Percentiles rank a stretch among this genome's conserved stretches.
Conservation (phyloP, 2,797 vertebrate species). For the Chromobotia macracanthus region DNA sequence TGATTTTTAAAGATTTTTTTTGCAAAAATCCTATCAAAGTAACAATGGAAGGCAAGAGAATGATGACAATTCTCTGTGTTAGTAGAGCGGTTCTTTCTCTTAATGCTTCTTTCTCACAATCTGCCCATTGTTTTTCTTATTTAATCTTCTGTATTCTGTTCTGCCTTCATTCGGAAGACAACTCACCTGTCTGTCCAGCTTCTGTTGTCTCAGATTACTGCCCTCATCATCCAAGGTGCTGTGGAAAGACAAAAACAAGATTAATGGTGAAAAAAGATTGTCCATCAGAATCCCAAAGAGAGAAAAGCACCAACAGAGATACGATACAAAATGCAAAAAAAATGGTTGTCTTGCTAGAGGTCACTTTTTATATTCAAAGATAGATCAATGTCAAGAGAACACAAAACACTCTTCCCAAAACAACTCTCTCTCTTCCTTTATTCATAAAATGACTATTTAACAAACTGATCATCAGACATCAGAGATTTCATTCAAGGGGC, state of each 20-base stretch:
- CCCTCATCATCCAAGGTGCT: slow-evolving; percentile 98
- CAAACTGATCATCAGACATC: not conserved
- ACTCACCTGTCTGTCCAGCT: slow-evolving; percentile 94
- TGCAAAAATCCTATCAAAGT: slow-evolving; percentile 9
- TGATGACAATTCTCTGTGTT: not conserved
- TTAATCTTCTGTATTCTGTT: not conserved
- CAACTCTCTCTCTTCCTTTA: not conserved
- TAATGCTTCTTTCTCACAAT: too few relatives aligned
- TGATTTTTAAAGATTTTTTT: too few relatives aligned
- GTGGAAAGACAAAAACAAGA: slow-evolving; percentile 55
- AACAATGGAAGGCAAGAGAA: not conserved
- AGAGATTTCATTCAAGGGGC: not conserved
- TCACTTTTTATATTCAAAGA: slow-evolving; percentile 7
- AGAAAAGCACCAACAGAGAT: slow-evolving; percentile 21
- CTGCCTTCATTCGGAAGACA: slow-evolving; percentile 1
- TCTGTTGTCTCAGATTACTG: slow-evolving; percentile 94
- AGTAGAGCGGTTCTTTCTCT: not conserved
- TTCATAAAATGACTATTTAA: slow-evolving; percentile 6
- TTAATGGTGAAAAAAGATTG: slow-evolving; percentile 24
- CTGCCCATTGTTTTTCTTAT: not conserved
- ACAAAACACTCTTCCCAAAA: not conserved
- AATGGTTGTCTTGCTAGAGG: not conserved
- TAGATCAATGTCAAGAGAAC: slow-evolving; percentile 4
- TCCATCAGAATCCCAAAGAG: not conserved
- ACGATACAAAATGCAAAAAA: not conserved